These are phyloP conservation scores for Xyrichtys novacula DNA, from an alignment of 2,797 vertebrate species.

Conservation along the genomic window DNA sequence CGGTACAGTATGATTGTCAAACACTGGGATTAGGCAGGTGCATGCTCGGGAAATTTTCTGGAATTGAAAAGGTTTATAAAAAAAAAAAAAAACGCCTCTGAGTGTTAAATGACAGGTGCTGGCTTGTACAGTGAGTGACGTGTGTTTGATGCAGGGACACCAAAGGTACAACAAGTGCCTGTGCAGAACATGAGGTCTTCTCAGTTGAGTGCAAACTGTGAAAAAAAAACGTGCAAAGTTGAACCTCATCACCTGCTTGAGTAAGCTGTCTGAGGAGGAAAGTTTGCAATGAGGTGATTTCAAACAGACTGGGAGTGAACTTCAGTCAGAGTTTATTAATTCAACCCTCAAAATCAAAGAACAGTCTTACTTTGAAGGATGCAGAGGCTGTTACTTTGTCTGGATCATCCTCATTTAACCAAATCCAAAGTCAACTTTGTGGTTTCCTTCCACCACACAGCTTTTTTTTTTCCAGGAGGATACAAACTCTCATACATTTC, in stretches of 20 bases:
- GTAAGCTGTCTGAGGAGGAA: neutral
- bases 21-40: constrained; percentile 9
- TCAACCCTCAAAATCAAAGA: too few relatives aligned
- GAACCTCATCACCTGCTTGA: constrained; percentile 14
- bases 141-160: constrained; percentile 1
- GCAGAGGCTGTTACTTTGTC: neutral
- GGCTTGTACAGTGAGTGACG: neutral
- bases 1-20: neutral
- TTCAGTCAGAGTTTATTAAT: neutral
- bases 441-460: too few relatives aligned
- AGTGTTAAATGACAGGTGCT: constrained; percentile 16
- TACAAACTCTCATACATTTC: constrained; percentile 5
- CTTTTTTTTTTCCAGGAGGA: too few relatives aligned
- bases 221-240: constrained; percentile 39
- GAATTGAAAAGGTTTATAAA: neutral
- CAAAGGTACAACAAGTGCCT: neutral
- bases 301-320: constrained; percentile 7
- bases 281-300: neutral
- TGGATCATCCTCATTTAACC: too few relatives aligned
- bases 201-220: constrained; percentile 37
- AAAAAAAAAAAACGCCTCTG: constrained; percentile 28
- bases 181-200: constrained; percentile 27
- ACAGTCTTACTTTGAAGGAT: neutral
- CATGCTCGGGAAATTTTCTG: constrained; percentile 2
- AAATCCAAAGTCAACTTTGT: too few relatives aligned